These are phyloP conservation scores for Ceratina japonica DNA, from an alignment of 1,140 invertebrate species.

Conservation along the genomic window DNA sequence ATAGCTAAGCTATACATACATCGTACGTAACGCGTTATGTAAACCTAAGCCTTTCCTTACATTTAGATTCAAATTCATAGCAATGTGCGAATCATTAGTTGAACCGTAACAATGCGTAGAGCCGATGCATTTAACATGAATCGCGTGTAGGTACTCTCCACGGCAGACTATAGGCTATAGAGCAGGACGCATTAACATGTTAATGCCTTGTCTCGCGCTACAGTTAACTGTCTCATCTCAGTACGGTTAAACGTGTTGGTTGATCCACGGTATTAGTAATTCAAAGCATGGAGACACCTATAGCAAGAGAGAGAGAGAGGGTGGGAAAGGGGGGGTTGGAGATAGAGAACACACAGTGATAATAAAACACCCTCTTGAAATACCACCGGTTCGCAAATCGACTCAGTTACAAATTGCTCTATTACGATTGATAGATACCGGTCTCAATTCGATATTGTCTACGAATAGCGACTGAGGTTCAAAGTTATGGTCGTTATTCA, in stretches of 20 bases:
- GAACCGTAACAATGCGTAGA: slow-evolving; percentile 39
- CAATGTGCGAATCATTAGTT: slow-evolving; percentile 27
- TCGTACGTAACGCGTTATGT: not conserved
- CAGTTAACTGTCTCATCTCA: slow-evolving; percentile 43
- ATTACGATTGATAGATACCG: slow-evolving; percentile 6
- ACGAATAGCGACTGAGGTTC: too few relatives aligned
- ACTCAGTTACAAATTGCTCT: slow-evolving; percentile 25
- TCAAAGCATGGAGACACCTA: slow-evolving; percentile 39
- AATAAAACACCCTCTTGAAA: slow-evolving; percentile 34
- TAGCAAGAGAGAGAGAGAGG: not conserved
- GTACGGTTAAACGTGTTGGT: slow-evolving; percentile 33
- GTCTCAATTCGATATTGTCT: not conserved
- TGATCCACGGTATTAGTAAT: slow-evolving; percentile 47
- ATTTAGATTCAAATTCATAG: slow-evolving; percentile 40
- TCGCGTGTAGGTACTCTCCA: slow-evolving; percentile 18
- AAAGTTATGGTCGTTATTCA: too few relatives aligned
- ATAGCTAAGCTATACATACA: not conserved
- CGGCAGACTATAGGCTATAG: slow-evolving; percentile 19
- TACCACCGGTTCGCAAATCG: not conserved
- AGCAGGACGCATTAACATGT: slow-evolving; percentile 42
- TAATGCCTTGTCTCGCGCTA: slow-evolving; percentile 48
- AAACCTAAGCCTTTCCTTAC: slow-evolving; percentile 23
- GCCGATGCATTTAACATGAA: slow-evolving; percentile 49
- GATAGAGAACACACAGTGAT: slow-evolving; percentile 26
- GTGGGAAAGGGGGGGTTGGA: too few relatives aligned